Conservation (phyloP, 2,888 invertebrate genomes). For the Tanypteryx hageni region DNA sequence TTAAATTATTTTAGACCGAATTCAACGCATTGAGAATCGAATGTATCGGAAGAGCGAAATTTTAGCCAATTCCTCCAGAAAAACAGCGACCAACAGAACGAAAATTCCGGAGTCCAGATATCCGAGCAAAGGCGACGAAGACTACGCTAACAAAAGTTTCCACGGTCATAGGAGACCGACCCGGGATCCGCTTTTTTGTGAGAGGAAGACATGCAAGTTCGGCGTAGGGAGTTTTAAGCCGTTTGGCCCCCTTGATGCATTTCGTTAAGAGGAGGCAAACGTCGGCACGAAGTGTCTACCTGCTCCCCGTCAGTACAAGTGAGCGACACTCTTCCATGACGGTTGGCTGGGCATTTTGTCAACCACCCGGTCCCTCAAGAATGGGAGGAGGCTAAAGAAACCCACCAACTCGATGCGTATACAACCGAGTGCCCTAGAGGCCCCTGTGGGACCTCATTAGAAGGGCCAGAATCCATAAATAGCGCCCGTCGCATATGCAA, state of each 20-base stretch:
- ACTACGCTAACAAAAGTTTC: too few relatives aligned
- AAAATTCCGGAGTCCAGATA: too few relatives aligned
- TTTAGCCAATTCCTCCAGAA: too few relatives aligned
- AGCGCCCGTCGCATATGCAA: background rate
- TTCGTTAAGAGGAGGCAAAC: background rate
- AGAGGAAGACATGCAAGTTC: constrained; percentile 16
- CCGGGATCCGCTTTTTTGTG: background rate
- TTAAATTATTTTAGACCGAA: too few relatives aligned
- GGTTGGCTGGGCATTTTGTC: background rate
- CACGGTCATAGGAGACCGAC: background rate
- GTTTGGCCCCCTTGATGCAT: background rate
- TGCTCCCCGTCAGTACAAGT: background rate
- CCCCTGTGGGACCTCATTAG: background rate
- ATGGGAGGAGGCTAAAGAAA: background rate
- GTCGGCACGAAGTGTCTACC: constrained; percentile 24
- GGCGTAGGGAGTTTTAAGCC: background rate
- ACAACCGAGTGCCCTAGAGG: background rate
- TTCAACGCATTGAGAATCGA: too few relatives aligned
- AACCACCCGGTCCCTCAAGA: background rate
- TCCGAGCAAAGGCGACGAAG: too few relatives aligned
- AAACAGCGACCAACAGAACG: too few relatives aligned
- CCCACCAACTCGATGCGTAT: background rate
- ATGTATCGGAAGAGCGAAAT: too few relatives aligned
- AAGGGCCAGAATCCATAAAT: constrained; percentile 16
- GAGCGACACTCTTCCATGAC: background rate